A percentile compares a stretch with the other conserved stretches of the same genome.
phyloP scores from a whole-genome alignment of 2,113 vertebrate species.

The Vireo altiloquus region DNA sequence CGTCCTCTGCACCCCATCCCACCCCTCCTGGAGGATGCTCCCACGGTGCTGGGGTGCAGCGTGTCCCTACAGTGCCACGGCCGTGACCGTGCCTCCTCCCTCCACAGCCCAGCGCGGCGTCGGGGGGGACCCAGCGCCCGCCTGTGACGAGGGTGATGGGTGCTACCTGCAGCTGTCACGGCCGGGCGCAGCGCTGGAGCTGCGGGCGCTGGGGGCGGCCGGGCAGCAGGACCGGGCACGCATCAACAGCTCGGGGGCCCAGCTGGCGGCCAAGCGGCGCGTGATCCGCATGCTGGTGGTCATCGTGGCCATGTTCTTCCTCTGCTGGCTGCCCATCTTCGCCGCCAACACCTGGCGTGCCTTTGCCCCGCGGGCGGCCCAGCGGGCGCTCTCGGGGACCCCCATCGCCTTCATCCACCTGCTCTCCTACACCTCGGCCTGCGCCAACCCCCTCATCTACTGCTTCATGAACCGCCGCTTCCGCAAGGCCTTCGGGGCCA shows the following conservation, averaged over 20 bases:
- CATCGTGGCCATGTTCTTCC: slow-evolving; percentile 90
- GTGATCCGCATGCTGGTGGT: slow-evolving; percentile 95
- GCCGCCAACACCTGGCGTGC: slow-evolving; percentile 92
- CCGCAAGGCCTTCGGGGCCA: slow-evolving; percentile 83
- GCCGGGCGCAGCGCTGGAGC: slow-evolving; percentile 78
- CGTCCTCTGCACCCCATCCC: not conserved
- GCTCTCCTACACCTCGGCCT: slow-evolving; percentile 87
- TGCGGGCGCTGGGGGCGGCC: slow-evolving; percentile 74
- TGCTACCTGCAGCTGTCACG: slow-evolving; percentile 84
- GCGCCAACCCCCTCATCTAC: slow-evolving; percentile 93
- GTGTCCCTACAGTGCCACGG: rapidly evolving
- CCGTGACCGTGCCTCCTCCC: rapidly evolving
- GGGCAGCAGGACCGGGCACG: slow-evolving; percentile 71
- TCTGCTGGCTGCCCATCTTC: slow-evolving; percentile 94
- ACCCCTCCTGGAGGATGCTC: not conserved
- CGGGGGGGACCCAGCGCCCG: not conserved
- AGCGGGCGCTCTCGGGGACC: slow-evolving; percentile 78
- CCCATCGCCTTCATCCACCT: slow-evolving; percentile 96
- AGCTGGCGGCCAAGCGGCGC: slow-evolving; percentile 89
- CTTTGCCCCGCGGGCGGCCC: slow-evolving; percentile 78
- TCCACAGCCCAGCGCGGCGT: slow-evolving; percentile 69
- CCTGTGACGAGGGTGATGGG: slow-evolving; percentile 82
- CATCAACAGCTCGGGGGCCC: slow-evolving; percentile 81
- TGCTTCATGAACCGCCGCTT: slow-evolving; percentile 99
- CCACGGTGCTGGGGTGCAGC: rapidly evolving